Evolutionary conservation across 2,797 vertebrate species (phyloP), one percentile per base, ranked within the genome.

Genomic region (Paedocypris micromegethes): DNA sequence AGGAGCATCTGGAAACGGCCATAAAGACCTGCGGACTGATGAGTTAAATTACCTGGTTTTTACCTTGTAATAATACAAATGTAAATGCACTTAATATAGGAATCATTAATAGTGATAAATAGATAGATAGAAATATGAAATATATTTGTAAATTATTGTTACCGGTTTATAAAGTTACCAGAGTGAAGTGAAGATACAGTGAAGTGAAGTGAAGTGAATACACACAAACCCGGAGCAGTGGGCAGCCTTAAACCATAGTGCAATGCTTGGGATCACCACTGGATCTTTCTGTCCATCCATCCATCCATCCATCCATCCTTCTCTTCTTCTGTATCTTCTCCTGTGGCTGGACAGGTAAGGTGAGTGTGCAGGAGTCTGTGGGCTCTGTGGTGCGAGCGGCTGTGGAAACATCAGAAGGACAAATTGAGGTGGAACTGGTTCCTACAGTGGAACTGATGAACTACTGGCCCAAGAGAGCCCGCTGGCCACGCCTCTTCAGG

Each of bases 381-480:
- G 82, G 84, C 49, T 70, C 87, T 0, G 77, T 81, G 3, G 82
- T 91, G 2, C 77, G 80, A 6, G 80, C 92, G 76, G 86, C 86
- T 5, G 74, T 94, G 81, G 90, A 92, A 84, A 93, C 90, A 0
- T 81, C 85, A 2, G 66, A 78, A 39, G 79, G 73, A 53, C 88
- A 77, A 39, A 87, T 91, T 0, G 90, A 93, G 44, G 81, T 88
- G 44, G 88, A 91, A 73, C 80, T 94, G 77, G 86, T 83, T 23
- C 91, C 90, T 5, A 62, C 86, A 0, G 82, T 91, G 72, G 90
- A 92, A 78, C 86, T 92, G 62, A 88, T 89, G 73, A 88, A 86
- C 5, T 79, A 78, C 80, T 93, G 91, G 91, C 86, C 89, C 0
- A 76, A 83, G 73, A 92, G 87, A 75, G 86, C 86, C 64, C 81